Evolutionary conservation across 2,888 invertebrate species (phyloP), one percentile per base, ranked within the genome.

Genomic region (Therioaphis trifolii): DNA sequence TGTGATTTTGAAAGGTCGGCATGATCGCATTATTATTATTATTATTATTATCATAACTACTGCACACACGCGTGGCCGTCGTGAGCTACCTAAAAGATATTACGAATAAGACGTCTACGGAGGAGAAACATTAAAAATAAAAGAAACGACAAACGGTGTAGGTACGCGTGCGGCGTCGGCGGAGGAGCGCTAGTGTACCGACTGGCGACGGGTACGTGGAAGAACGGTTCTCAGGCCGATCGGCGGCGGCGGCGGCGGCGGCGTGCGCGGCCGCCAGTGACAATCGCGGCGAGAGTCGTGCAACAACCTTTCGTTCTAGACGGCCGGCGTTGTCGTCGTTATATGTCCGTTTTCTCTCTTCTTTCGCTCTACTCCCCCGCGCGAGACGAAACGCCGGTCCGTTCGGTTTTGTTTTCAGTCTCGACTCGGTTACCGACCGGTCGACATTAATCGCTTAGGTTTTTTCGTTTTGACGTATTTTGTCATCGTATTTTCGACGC

Each of bases 181-280:
- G 46, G 49, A 46, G 72, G 29, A 82, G 80, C 71, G 79, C 71
- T 72, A 72, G 71, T 82, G 80, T 72, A 71, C 27, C 4, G n/a
- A n/a, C n/a, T n/a, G n/a, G 24, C 74, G 35, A 29, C 21, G n/a
- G 40, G 61, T 80, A 82, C 80, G 58, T 61, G 72, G 80, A 82
- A 82, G 80, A 82, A 82, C 80, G 80, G 80, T 82, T 82, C 72
- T 82, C 80, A 21, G 46, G 35, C 72, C 72, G 58, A 2, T 18
- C 29, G 15, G 11, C 49, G 52, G 21, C 43, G 68, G n/a, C 52
- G 55, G 40, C 61, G 29, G 66, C n/a, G n/a, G n/a, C n/a, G n/a
- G n/a, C 27, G 69, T 61, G 79, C 69, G 7, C 58, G 61, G 24
- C 63, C n/a, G n/a, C n/a, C 80, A 63, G 71, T 80, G 80, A 80